Conservation (phyloP, 1,140 invertebrate genomes). For the Saccostrea glomerata region DNA sequence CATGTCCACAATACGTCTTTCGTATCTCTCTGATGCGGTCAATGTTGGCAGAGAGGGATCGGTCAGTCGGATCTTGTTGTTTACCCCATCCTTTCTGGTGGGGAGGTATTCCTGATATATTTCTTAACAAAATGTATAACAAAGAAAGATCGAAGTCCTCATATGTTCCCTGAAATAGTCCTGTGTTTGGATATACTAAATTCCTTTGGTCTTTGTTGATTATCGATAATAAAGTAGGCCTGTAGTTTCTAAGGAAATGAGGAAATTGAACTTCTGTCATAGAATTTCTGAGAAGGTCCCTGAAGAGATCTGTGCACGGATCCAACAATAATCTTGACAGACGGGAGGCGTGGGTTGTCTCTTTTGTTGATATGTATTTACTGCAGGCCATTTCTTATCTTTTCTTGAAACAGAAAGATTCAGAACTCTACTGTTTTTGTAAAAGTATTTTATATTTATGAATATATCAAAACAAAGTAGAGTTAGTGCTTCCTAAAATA, state of each 20-base stretch:
- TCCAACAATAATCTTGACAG: background rate
- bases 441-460: no score
- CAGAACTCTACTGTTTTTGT: no score
- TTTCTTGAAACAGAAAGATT: no score
- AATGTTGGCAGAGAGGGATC: background rate
- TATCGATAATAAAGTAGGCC: background rate
- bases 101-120: background rate
- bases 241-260: background rate
- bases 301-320: background rate
- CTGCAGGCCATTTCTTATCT: background rate
- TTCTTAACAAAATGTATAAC: constrained; percentile 13
- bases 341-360: background rate
- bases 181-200: background rate
- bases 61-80: background rate
- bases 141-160: background rate
- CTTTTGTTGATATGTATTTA: background rate
- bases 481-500: no score
- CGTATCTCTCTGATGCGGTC: background rate
- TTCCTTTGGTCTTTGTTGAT: background rate
- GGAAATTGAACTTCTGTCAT: background rate
- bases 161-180: background rate
- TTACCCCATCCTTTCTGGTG: constrained; percentile 22
- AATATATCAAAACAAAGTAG: no score
- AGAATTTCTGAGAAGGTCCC: background rate
- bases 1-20: background rate